These are phyloP conservation scores for Lithophane ornitopus DNA, from an alignment of 2,888 invertebrate species.

Conservation along the genomic window DNA sequence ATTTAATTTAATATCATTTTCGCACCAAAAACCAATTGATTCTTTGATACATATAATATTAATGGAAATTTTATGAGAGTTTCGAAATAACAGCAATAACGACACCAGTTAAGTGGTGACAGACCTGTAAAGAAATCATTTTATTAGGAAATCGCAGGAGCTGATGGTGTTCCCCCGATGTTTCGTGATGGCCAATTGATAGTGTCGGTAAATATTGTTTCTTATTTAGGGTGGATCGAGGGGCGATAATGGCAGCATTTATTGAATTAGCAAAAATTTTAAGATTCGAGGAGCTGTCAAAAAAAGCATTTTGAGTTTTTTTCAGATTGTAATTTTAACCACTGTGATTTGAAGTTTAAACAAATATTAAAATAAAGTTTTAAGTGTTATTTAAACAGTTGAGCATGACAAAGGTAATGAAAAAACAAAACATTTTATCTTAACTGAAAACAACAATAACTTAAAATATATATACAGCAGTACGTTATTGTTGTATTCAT, in stretches of 20 bases:
- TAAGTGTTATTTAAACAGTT: constrained; percentile 27
- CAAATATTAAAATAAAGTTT: no score
- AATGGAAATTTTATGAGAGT: constrained; percentile 67
- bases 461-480: no score
- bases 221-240: constrained; percentile 36
- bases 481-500: constrained; percentile 30
- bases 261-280: constrained; percentile 15
- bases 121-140: constrained; percentile 59
- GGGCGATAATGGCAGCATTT: constrained; percentile 13
- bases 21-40: constrained; percentile 69
- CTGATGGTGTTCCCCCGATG: constrained; percentile 26
- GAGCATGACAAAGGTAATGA: background rate
- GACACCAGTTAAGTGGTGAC: constrained; percentile 63
- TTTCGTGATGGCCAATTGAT: constrained; percentile 45
- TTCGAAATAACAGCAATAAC: constrained; percentile 59
- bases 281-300: constrained; percentile 6
- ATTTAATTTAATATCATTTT: constrained; percentile 66
- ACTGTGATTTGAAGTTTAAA: constrained; percentile 8
- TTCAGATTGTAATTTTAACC: background rate
- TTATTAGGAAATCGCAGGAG: constrained; percentile 53
- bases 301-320: background rate
- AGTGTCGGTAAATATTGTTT: constrained; percentile 55
- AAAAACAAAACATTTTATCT: no score
- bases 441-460: no score
- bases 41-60: constrained; percentile 71